Evolutionary conservation across 2,113 vertebrate species (phyloP), one percentile per base, ranked within the genome.

Genomic region (Tetrao urogallus): DNA sequence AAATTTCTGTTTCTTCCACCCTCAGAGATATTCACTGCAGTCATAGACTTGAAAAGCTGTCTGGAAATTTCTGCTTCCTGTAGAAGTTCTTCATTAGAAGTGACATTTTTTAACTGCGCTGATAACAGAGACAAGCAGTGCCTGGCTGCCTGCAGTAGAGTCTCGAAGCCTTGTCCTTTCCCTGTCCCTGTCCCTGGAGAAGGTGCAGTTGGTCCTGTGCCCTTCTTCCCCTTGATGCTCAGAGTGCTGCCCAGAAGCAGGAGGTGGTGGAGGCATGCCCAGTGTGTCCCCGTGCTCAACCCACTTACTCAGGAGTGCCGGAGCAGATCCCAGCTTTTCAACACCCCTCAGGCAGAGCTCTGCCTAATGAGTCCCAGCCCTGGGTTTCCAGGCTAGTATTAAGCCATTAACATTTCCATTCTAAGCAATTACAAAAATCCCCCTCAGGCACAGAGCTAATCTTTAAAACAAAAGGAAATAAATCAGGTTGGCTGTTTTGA

Each of bases 1-100:
- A 95, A 81, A 96, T 95, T 94, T 95, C 63, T 82, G 30, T 94
- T 89, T 93, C 88, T 96, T 87, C 81, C 84, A 43, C 83, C 75
- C 67, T 92, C 71, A 32, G 87, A 96, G 91, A 71, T 74, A 85
- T 7, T 63, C 64, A 38, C 34, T 91, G 66, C 58, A 76, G 86
- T 93, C 90, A 86, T 30, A 82, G 85, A 92, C 89, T 96, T 83
- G 43, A 79, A 95, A 95, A 94, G 40, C 76, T 86, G 21, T 52
- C 32, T 91, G 77, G 48, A 64, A 34, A 77, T 94, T 94, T 94
- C 84, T 88, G 28, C 63, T 94, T 82, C 85, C 32, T n/a, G 73
- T 89, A 13, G n/a, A 94, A 86, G 32, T 75, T 94, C 74, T 95
- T 82, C 86, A 40, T 91, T 92, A 88, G 65, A 67, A 42, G 28